Conservation (phyloP, 1,140 invertebrate genomes). For the Cryptotermes secundus region DNA sequence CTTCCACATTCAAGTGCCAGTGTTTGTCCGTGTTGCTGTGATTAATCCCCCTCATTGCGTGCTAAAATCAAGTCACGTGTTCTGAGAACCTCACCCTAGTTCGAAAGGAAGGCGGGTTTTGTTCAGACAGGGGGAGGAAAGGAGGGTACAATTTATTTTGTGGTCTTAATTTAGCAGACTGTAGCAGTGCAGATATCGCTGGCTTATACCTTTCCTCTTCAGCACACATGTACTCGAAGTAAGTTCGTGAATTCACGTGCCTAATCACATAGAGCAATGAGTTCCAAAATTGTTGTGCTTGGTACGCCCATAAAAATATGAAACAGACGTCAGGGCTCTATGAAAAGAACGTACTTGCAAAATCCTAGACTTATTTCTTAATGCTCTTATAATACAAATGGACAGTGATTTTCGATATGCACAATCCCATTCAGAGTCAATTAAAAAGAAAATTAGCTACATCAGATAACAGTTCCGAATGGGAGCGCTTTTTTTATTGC, state of each 20-base stretch:
- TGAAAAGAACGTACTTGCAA: too few species aligned
- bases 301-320: too few species aligned
- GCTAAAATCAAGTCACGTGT: neutral
- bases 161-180: conserved; percentile 7
- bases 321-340: too few species aligned
- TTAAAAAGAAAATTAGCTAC: too few species aligned
- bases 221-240: neutral
- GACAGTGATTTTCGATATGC: too few species aligned
- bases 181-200: neutral
- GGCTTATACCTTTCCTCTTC: neutral
- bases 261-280: neutral
- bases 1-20: neutral
- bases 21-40: neutral
- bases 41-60: neutral
- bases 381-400: too few species aligned
- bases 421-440: too few species aligned
- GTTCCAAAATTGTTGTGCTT: too few species aligned
- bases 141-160: conserved; percentile 1
- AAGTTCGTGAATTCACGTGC: neutral
- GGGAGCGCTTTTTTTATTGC: too few species aligned
- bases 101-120: neutral
- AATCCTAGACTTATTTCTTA: too few species aligned
- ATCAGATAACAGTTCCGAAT: too few species aligned
- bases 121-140: neutral
- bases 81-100: neutral